These are phyloP conservation scores for Myathropa florea DNA, from an alignment of 2,888 invertebrate genomes.

Conservation along the genomic window DNA sequence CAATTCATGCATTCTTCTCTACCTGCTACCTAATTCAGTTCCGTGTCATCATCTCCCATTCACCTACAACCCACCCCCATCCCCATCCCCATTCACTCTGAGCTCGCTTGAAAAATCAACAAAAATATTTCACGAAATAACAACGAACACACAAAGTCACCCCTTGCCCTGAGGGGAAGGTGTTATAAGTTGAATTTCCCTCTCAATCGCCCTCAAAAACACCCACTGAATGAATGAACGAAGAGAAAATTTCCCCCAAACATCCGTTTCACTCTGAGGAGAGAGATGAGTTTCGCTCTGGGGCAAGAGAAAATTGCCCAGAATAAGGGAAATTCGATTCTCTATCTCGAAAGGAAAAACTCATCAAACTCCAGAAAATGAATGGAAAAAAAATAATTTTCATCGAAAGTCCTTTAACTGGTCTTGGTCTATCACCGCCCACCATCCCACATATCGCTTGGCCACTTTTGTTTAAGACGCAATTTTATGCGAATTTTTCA, in stretches of 20 bases:
- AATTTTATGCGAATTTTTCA: conserved; percentile 5
- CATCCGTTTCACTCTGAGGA: not conserved
- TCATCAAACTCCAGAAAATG: not conserved
- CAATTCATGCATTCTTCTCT: not conserved
- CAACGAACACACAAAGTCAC: conserved; percentile 15
- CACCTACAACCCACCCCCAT: not conserved
- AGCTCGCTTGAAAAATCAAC: conserved; percentile 29
- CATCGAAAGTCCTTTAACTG: not conserved
- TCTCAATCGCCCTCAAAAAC: not conserved
- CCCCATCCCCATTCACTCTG: not conserved
- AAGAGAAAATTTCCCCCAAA: not conserved
- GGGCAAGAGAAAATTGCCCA: conserved; percentile 35
- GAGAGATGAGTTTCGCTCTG: not conserved
- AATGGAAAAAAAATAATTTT: not conserved
- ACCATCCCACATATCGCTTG: too few species aligned
- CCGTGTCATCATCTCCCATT: conserved; percentile 9
- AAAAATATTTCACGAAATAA: conserved; percentile 36
- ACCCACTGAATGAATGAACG: not conserved
- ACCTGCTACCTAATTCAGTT: conserved; percentile 28
- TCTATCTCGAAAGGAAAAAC: conserved; percentile 25
- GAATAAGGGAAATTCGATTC: conserved; percentile 27
- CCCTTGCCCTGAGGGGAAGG: not conserved
- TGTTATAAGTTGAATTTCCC: conserved; percentile 9
- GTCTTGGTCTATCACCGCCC: too few species aligned
- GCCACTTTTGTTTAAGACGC: not conserved